These are phyloP conservation scores for Dasysyrphus tricinctus DNA, from an alignment of 2,888 invertebrate genomes.

Conservation along the genomic window DNA sequence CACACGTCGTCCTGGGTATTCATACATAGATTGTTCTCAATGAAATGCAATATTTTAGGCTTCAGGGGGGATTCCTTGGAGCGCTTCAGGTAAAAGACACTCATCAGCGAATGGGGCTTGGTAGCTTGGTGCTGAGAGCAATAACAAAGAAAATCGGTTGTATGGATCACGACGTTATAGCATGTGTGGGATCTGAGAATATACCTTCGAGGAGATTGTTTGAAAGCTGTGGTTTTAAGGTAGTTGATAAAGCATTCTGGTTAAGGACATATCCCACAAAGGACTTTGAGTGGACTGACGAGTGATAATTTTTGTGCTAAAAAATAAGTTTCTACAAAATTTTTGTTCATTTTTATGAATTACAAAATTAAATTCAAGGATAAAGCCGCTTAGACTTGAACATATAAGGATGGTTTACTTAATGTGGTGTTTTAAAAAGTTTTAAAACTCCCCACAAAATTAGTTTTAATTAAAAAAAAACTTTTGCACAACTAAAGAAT, in stretches of 20 bases:
- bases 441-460: too few relatives aligned
- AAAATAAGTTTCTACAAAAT: too few relatives aligned
- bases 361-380: too few relatives aligned
- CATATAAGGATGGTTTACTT: too few relatives aligned
- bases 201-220: constrained; percentile 77
- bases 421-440: too few relatives aligned
- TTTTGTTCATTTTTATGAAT: too few relatives aligned
- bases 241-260: constrained; percentile 77
- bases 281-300: constrained; percentile 75
- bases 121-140: constrained; percentile 77
- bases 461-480: too few relatives aligned
- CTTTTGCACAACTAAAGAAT: too few relatives aligned
- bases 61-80: constrained; percentile 79
- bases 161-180: constrained; percentile 78
- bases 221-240: constrained; percentile 78
- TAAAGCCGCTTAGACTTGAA: too few relatives aligned
- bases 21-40: neutral
- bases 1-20: neutral
- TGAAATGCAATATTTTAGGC: constrained; percentile 61
- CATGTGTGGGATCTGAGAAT: constrained; percentile 78
- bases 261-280: constrained; percentile 76
- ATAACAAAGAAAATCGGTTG: constrained; percentile 77
- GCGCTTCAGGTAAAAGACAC: constrained; percentile 79
- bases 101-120: constrained; percentile 78
- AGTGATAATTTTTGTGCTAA: constrained; percentile 34